Evolutionary conservation across 2,113 vertebrate species (phyloP).

Genomic region (Brachypteracias leptosomus): DNA sequence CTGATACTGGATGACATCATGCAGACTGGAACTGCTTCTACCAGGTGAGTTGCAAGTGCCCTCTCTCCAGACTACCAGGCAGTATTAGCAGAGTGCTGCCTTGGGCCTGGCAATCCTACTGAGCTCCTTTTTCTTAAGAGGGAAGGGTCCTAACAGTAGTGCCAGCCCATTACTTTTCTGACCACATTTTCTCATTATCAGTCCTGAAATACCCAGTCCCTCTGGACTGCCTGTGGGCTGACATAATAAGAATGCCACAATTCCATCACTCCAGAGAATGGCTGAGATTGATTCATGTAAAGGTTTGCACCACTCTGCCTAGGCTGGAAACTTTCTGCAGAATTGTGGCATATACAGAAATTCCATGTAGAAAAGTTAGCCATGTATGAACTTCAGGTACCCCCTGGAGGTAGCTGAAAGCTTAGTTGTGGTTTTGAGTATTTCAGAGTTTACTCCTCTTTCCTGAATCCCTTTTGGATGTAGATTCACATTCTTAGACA

Average conservation of each 20-base stretch:
- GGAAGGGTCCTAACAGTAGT: neutral
- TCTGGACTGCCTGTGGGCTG: neutral
- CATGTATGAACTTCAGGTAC: neutral
- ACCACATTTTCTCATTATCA: neutral
- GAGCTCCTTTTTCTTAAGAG: neutral
- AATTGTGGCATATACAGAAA: neutral
- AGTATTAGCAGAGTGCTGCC: neutral
- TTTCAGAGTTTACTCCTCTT: neutral
- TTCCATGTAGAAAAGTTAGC: neutral
- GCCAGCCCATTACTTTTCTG: neutral
- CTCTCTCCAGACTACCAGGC: neutral
- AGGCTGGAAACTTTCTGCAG: neutral
- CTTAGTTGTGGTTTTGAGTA: neutral
- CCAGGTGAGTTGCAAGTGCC: neutral
- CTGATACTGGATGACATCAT: neutral
- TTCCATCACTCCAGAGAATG: neutral
- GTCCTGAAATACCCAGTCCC: neutral
- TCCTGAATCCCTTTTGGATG: neutral
- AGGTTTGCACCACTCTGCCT: neutral
- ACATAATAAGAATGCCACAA: neutral
- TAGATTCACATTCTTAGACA: neutral
- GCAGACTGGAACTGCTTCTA: neutral
- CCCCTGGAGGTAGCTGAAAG: neutral
- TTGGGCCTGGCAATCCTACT: neutral
- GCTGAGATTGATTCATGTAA: neutral